A percentile compares a stretch with the other conserved stretches of the same genome.
Evolutionary conservation across 2,797 vertebrate species (phyloP).

Genomic region (Leptodactylus fallax): DNA sequence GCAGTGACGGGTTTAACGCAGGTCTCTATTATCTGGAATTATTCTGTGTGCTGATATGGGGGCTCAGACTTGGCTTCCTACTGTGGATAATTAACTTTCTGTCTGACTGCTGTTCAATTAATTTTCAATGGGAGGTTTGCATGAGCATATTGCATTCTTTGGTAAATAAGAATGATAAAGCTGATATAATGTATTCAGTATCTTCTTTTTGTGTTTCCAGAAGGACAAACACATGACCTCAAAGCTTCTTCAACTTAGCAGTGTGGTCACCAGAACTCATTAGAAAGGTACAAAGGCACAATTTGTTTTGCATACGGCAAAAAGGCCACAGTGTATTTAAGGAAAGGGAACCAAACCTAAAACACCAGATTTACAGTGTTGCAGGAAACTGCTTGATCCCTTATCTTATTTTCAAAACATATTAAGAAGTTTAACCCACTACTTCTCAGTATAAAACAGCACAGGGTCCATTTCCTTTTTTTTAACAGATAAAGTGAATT

Average conservation of each 20-base stretch:
- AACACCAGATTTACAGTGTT: too few relatives aligned
- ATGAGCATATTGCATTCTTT: conserved; percentile 48
- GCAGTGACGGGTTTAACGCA: conserved; percentile 8
- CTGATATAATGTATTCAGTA: conserved; percentile 19
- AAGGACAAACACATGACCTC: conserved; percentile 37
- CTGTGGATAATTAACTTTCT: conserved; percentile 64
- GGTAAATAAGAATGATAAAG: conserved; percentile 53
- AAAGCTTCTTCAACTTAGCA: not conserved
- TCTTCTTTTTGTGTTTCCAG: not conserved
- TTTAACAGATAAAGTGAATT: too few relatives aligned
- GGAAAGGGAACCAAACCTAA: too few relatives aligned
- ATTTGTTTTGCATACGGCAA: too few relatives aligned
- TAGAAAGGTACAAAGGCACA: not conserved
- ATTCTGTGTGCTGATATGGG: conserved; percentile 60
- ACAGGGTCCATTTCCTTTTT: too few relatives aligned
- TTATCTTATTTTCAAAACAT: too few relatives aligned
- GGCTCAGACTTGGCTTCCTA: conserved; percentile 53
- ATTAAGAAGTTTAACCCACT: too few relatives aligned
- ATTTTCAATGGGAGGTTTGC: conserved; percentile 52
- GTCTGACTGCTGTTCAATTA: conserved; percentile 61
- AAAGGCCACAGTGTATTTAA: too few relatives aligned
- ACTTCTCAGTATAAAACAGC: too few relatives aligned
- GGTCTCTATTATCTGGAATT: conserved; percentile 55
- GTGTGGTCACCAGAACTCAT: not conserved
- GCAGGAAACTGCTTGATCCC: too few relatives aligned